A percentile compares a stretch with the other conserved stretches of the same genome.
phyloP scores from a whole-genome alignment of 2,888 invertebrate species.

The Plebejus melissa region DNA sequence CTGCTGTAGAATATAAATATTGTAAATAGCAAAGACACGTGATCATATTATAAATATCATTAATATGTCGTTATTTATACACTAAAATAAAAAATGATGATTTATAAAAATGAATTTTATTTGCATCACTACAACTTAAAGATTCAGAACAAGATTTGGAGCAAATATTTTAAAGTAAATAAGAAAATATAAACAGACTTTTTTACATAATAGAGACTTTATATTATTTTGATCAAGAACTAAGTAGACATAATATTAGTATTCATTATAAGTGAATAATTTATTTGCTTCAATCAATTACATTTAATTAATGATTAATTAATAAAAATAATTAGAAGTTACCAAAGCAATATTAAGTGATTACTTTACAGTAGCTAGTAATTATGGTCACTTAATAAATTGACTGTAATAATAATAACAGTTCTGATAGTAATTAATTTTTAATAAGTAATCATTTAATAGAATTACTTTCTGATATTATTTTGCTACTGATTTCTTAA shows the following conservation, averaged over 20 bases:
- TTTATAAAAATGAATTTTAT: constrained; percentile 64
- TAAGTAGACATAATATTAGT: background rate
- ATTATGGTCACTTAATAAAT: constrained; percentile 26
- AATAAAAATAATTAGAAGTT: constrained; percentile 16
- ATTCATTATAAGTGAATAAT: background rate
- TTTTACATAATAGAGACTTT: background rate
- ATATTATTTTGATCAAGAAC: background rate
- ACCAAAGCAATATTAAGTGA: constrained; percentile 17
- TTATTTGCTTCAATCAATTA: constrained; percentile 14
- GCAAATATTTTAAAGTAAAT: too few relatives aligned
- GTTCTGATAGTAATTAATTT: background rate
- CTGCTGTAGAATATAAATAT: constrained; percentile 78
- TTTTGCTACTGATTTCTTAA: background rate
- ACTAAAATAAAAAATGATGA: constrained; percentile 64
- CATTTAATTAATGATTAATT: background rate
- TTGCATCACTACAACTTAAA: constrained; percentile 32
- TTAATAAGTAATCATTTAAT: background rate
- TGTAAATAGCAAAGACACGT: constrained; percentile 78
- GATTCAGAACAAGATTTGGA: too few relatives aligned
- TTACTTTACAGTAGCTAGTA: constrained; percentile 15
- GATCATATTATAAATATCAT: constrained; percentile 75
- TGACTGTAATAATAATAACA: background rate
- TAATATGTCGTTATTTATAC: constrained; percentile 77
- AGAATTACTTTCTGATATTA: background rate
- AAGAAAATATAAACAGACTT: background rate